These are phyloP conservation scores for Torymus auratus DNA, from an alignment of 2,888 invertebrate genomes.

Conservation along the genomic window DNA sequence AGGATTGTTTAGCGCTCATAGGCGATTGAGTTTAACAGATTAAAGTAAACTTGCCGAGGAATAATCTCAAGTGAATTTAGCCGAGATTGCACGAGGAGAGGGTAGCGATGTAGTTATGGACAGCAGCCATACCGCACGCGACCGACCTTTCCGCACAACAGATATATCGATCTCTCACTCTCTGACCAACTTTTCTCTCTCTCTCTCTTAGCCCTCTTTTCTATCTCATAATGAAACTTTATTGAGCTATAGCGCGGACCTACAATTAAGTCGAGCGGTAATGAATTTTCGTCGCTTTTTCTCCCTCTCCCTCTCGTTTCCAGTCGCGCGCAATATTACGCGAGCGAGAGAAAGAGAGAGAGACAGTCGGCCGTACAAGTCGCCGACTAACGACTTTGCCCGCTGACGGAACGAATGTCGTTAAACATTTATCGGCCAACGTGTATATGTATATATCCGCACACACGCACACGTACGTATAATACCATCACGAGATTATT, in stretches of 20 bases:
- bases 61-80: constrained; percentile 28
- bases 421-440: no score
- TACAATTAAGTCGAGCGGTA: constrained; percentile 38
- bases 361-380: no score
- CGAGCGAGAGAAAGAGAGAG: no score
- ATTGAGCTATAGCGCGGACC: constrained; percentile 15
- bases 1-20: constrained; percentile 66
- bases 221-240: constrained; percentile 18
- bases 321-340: no score
- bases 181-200: not conserved
- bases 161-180: constrained; percentile 22
- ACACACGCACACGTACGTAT: no score
- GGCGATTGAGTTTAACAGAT: constrained; percentile 65
- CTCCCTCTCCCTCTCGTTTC: no score
- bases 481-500: no score
- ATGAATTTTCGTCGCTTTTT: constrained; percentile 12
- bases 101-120: not conserved
- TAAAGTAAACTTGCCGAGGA: constrained; percentile 63
- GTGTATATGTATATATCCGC: no score
- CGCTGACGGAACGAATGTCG: no score
- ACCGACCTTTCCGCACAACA: constrained; percentile 10
- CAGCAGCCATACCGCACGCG: not conserved
- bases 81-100: not conserved
- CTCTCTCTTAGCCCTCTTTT: not conserved
- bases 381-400: no score